These are phyloP conservation scores for Bembecia ichneumoniformis DNA, from an alignment of 2,888 invertebrate genomes.

Conservation along the genomic window DNA sequence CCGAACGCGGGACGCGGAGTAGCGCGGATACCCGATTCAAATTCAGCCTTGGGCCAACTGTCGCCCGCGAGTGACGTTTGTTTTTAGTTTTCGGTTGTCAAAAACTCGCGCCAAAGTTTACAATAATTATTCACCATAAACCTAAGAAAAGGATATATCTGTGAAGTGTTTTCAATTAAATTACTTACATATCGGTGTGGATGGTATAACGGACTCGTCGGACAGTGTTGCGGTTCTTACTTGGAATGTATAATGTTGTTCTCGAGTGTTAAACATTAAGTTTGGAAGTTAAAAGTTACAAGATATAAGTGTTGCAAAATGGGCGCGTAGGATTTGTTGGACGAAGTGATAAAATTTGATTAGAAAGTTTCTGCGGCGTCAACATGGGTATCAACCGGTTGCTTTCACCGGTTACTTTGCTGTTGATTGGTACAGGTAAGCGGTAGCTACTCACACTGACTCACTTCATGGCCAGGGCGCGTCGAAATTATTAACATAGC, in stretches of 20 bases:
- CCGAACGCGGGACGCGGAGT: no score
- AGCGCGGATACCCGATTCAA: background rate
- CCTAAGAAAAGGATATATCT: background rate
- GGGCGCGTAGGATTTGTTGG: slow-evolving; percentile 49
- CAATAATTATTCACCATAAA: background rate
- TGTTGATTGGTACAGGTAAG: slow-evolving; percentile 68
- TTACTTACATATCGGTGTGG: background rate
- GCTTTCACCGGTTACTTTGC: slow-evolving; percentile 62
- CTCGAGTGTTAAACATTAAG: slow-evolving; percentile 28
- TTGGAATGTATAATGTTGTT: background rate
- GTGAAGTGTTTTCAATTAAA: background rate
- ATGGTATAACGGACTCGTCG: background rate
- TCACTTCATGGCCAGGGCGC: slow-evolving; percentile 25
- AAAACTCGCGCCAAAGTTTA: slow-evolving; percentile 41
- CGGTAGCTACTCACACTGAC: slow-evolving; percentile 36
- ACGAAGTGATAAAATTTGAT: slow-evolving; percentile 32
- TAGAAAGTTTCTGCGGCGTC: slow-evolving; percentile 48
- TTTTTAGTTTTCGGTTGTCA: slow-evolving; percentile 21
- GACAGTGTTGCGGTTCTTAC: background rate
- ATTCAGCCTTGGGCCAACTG: slow-evolving; percentile 54
- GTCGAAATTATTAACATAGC: background rate
- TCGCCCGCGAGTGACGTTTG: slow-evolving; percentile 41
- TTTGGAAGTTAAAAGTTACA: slow-evolving; percentile 35
- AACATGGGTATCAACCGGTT: slow-evolving; percentile 55
- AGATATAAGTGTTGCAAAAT: slow-evolving; percentile 40